Evolutionary conservation across 2,888 invertebrate genomes (phyloP).

Genomic region (Encarsia formosa): DNA sequence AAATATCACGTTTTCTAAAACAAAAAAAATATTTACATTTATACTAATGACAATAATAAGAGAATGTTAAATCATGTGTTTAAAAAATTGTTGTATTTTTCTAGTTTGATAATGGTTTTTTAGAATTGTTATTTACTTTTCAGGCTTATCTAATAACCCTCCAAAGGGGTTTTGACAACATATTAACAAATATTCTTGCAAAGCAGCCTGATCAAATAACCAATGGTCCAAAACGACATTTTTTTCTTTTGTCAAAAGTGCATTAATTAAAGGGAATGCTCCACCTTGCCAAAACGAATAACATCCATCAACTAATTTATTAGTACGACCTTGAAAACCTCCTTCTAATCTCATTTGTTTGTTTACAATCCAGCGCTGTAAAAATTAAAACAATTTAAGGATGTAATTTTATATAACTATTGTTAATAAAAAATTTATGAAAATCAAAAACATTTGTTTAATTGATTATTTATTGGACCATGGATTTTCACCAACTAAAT

Average conservation of each 20-base stretch:
- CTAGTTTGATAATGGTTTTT: slow-evolving; percentile 2
- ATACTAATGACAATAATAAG: neutral
- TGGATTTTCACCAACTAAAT: too few species aligned
- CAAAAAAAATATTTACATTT: slow-evolving; percentile 18
- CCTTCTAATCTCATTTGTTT: slow-evolving; percentile 93
- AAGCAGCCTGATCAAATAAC: slow-evolving; percentile 80
- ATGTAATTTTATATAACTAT: neutral
- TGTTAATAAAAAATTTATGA: slow-evolving; percentile 2
- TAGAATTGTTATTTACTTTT: slow-evolving; percentile 65
- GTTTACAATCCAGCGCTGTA: slow-evolving; percentile 79
- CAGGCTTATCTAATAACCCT: slow-evolving; percentile 94
- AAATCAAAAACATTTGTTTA: too few species aligned
- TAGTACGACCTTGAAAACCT: slow-evolving; percentile 95
- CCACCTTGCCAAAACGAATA: slow-evolving; percentile 99
- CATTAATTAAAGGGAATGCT: slow-evolving; percentile 81
- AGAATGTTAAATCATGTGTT: slow-evolving; percentile 5
- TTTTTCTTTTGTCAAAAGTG: slow-evolving; percentile 59
- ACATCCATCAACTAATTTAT: slow-evolving; percentile 97
- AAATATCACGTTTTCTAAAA: slow-evolving; percentile 79
- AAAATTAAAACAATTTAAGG: slow-evolving; percentile 18
- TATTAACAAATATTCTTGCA: slow-evolving; percentile 91
- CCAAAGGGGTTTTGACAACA: slow-evolving; percentile 87
- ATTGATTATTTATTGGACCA: too few species aligned
- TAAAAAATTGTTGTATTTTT: too few species aligned
- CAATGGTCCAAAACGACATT: slow-evolving; percentile 49